Evolutionary conservation across 2,113 vertebrate genomes (phyloP).

Genomic region (Rhipidura dahli): DNA sequence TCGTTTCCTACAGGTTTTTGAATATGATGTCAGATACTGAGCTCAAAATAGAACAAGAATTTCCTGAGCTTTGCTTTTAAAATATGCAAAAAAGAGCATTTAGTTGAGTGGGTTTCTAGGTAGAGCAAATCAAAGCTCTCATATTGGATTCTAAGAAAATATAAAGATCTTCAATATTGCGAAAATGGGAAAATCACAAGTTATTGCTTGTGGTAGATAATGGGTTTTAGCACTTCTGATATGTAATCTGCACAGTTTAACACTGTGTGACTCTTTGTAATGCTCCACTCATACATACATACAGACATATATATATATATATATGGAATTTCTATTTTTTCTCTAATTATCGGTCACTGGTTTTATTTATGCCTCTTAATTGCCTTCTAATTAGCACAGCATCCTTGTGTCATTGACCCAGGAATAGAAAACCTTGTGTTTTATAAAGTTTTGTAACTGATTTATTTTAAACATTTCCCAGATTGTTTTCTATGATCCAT

Average conservation of each 20-base stretch:
- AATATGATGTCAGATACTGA: neutral
- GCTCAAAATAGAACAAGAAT: neutral
- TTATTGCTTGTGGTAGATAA: neutral
- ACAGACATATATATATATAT: no score
- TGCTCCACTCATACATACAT: neutral
- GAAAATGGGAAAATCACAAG: neutral
- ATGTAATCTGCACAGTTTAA: neutral
- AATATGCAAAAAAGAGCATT: neutral
- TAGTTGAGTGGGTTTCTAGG: neutral
- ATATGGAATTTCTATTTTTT: neutral
- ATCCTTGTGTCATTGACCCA: neutral
- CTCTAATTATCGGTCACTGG: neutral
- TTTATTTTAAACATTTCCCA: neutral
- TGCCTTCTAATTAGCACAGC: neutral
- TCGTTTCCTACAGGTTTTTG: conserved; percentile 19
- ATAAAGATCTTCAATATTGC: neutral
- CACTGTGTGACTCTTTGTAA: neutral
- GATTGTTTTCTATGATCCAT: neutral
- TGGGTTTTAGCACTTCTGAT: neutral
- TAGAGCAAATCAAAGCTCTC: neutral
- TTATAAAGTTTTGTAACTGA: neutral
- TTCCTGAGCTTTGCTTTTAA: neutral
- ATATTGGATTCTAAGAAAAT: neutral
- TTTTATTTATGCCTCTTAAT: neutral
- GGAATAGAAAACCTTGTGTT: neutral